These are phyloP conservation scores for Rotaria socialis DNA, from an alignment of 2,888 invertebrate species.

Conservation along the genomic window DNA sequence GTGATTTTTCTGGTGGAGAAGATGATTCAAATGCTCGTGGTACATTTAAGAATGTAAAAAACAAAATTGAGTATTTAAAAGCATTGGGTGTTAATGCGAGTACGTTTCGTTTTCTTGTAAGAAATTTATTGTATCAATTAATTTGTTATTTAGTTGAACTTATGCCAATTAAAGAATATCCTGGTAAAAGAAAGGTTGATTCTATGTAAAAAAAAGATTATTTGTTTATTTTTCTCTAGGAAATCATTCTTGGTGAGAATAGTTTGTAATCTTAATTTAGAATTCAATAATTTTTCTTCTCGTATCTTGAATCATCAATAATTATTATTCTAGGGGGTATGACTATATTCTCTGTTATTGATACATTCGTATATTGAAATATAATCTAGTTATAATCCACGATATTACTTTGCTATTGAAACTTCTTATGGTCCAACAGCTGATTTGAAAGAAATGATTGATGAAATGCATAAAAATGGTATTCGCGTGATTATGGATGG, in stretches of 20 bases:
- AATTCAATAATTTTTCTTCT: not conserved
- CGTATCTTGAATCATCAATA: not conserved
- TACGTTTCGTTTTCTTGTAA: not conserved
- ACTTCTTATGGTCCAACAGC: conserved; percentile 27
- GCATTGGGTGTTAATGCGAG: conserved; percentile 18
- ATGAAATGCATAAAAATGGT: conserved; percentile 34
- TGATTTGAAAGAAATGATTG: conserved; percentile 30
- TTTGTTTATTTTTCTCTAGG: not conserved
- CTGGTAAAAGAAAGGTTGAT: not conserved
- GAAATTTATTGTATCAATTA: not conserved
- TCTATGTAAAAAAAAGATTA: not conserved
- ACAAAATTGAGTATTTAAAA: conserved; percentile 30
- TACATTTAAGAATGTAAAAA: not conserved
- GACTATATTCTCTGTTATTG: not conserved
- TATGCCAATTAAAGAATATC: conserved; percentile 36
- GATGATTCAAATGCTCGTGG: not conserved
- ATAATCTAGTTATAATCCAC: not conserved
- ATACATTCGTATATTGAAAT: not conserved
- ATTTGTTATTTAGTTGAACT: conserved; percentile 1
- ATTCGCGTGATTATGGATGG: not conserved
- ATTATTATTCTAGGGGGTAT: conserved; percentile 3
- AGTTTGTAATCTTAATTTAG: not conserved
- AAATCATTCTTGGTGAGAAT: conserved; percentile 3
- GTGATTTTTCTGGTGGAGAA: conserved; percentile 25
- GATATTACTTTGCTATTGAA: conserved; percentile 31